Conservation (phyloP, 2,888 invertebrate genomes). For the Nemotelus nigrinus region DNA sequence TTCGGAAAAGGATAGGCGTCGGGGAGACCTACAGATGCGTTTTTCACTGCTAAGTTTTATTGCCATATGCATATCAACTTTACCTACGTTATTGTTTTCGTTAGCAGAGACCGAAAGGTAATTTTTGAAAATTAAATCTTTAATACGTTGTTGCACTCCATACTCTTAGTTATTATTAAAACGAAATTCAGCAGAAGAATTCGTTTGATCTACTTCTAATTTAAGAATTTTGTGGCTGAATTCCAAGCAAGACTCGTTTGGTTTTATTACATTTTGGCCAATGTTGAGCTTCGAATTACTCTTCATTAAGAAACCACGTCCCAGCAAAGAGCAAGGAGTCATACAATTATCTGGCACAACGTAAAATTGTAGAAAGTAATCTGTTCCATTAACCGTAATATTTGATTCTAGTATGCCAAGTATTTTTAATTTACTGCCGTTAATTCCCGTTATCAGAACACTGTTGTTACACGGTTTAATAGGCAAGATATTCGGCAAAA, state of each 20-base stretch:
- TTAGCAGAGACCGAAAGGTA: too few relatives aligned
- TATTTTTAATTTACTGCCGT: neutral
- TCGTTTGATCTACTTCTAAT: too few relatives aligned
- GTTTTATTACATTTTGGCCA: neutral
- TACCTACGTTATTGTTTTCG: neutral
- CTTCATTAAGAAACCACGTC: neutral
- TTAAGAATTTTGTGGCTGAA: neutral
- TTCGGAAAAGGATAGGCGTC: too few relatives aligned
- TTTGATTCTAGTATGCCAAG: neutral
- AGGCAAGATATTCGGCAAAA: neutral
- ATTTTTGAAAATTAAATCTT: too few relatives aligned
- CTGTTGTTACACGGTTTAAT: neutral
- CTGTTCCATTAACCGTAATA: neutral
- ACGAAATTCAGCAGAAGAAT: too few relatives aligned
- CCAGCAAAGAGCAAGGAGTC: neutral
- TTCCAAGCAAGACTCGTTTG: neutral
- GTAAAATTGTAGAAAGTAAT: neutral
- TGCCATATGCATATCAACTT: neutral
- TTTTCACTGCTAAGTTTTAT: neutral
- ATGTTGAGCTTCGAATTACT: neutral
- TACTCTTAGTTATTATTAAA: too few relatives aligned
- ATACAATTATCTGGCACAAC: slow-evolving; percentile 1
- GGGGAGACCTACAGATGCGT: neutral
- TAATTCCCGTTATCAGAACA: neutral
- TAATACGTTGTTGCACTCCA: too few relatives aligned